Percentiles rank a stretch among this genome's conserved stretches.
phyloP scores from a whole-genome alignment of 2,888 invertebrate species.

The Anthophora plumipes region DNA sequence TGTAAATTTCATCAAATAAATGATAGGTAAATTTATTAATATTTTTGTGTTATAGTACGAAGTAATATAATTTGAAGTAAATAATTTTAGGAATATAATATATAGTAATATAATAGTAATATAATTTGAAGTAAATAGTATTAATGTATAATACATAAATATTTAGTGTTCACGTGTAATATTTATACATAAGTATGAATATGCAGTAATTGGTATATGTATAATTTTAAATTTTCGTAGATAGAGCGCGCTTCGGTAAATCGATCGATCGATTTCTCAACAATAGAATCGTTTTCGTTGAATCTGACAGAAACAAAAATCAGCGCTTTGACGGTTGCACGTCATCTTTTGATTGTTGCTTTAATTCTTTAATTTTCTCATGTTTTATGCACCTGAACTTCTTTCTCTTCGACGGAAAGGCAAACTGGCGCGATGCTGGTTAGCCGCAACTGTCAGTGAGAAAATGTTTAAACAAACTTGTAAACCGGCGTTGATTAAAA shows the following conservation, averaged over 20 bases:
- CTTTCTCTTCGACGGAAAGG: slow-evolving; percentile 54
- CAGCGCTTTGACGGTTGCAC: background rate
- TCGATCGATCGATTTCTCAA: slow-evolving; percentile 30
- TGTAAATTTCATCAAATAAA: background rate
- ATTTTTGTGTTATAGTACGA: too few species aligned
- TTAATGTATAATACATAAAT: too few species aligned
- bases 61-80: too few species aligned
- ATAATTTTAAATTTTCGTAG: slow-evolving; percentile 2
- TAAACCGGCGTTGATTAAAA: slow-evolving; percentile 21
- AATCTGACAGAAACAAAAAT: slow-evolving; percentile 22
- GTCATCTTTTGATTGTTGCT: background rate
- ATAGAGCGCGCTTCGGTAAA: background rate
- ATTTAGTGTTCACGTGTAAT: background rate
- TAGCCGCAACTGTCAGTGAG: slow-evolving; percentile 67
- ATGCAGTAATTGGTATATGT: background rate
- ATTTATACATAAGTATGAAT: background rate
- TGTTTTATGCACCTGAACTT: slow-evolving; percentile 66
- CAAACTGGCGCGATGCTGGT: slow-evolving; percentile 65
- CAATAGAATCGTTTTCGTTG: background rate
- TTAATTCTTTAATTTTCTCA: slow-evolving; percentile 24
- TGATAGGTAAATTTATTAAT: background rate
- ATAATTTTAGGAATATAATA: too few species aligned
- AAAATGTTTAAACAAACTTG: slow-evolving; percentile 54
- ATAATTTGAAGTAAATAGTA: too few species aligned
- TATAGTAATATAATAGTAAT: too few species aligned